A percentile compares a stretch with the other conserved stretches of the same genome.
These are phyloP conservation scores for Mycteria americana DNA, from an alignment of 2,797 vertebrate species.

Conservation along the genomic window DNA sequence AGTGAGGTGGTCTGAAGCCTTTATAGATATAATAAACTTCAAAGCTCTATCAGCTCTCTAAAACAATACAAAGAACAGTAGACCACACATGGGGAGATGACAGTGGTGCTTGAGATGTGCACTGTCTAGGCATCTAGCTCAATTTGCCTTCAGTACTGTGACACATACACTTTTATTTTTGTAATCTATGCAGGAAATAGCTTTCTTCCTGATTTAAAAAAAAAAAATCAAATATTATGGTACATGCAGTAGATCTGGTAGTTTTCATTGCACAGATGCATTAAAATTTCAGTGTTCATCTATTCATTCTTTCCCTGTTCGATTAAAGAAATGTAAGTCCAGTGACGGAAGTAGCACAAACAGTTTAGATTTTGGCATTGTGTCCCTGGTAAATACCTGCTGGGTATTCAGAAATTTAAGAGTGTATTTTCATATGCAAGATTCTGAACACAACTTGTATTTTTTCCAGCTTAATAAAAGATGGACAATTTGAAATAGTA, in stretches of 20 bases:
- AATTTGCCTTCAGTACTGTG: neutral
- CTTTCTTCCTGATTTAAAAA: neutral
- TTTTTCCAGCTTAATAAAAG: slow-evolving; percentile 81
- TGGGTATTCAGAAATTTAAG: neutral
- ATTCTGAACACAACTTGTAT: neutral
- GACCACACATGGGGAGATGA: neutral
- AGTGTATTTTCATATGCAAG: neutral
- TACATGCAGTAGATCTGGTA: neutral
- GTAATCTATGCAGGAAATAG: neutral
- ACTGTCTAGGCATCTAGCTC: neutral
- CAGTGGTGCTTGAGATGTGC: neutral
- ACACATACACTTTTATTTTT: neutral
- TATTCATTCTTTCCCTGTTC: neutral
- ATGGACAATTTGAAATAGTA: slow-evolving; percentile 88
- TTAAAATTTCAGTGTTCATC: neutral
- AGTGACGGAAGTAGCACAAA: neutral
- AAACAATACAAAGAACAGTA: neutral
- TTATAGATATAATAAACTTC: neutral
- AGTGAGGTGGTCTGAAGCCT: neutral
- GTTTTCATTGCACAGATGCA: neutral
- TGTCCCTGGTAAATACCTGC: neutral
- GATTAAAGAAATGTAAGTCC: neutral
- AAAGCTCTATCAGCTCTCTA: neutral
- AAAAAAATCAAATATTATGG: neutral
- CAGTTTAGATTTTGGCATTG: neutral